Base-by-base conservation (phyloP, 2,888 invertebrate species). In the Lasioglossum figueresi region DNA sequence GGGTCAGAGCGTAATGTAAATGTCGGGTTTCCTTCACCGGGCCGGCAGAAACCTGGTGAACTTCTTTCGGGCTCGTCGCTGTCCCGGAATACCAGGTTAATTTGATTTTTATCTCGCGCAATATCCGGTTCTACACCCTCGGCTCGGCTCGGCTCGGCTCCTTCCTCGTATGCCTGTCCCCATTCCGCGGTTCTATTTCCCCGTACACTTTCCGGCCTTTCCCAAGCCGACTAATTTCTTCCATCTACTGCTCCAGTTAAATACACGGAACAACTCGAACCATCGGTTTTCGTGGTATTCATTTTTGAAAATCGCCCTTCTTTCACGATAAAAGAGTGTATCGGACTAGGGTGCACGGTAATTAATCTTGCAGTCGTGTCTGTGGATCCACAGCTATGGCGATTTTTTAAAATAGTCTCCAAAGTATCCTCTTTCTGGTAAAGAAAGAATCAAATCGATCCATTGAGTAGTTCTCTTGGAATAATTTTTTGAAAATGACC, bases 101-200 rank as follows among this genome's bases (percentile, higher is more conserved):
- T 94, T 94, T 94, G 93, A 94, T 94, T 94, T 93, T 94, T 94
- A 94, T 94, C 94, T 92, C 85, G 86, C 88, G 89, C 91, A 84
- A 86, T 86, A 89, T 87, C 84, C 79, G 80, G 37, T 52, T 37
- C 80, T 31, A 12, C 66, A 34, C 66, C 83, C 79, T 56, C 70
- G 59, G 52, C 75, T 71, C 75, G n/a, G n/a, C 52, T 71, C 68
- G 68, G 73, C 72, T 70, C 72, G 23, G 75, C n/a, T 31, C 34
- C 56, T 34, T 68, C 45, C 71, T 43, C 34, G 76, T 56, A 74
- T 63, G 37, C 68, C 37, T 56, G 27, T 70, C 43, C 68, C 70
- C 68, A 63, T 79, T 79, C 76, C 79, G 68, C 45, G 72, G 76
- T 48, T 78, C 71, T 37, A 8, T 76, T 59, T 76, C 71, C 75